Evolutionary conservation across 1,140 invertebrate genomes (phyloP).

Genomic region (Drosophila equinoxialis): DNA sequence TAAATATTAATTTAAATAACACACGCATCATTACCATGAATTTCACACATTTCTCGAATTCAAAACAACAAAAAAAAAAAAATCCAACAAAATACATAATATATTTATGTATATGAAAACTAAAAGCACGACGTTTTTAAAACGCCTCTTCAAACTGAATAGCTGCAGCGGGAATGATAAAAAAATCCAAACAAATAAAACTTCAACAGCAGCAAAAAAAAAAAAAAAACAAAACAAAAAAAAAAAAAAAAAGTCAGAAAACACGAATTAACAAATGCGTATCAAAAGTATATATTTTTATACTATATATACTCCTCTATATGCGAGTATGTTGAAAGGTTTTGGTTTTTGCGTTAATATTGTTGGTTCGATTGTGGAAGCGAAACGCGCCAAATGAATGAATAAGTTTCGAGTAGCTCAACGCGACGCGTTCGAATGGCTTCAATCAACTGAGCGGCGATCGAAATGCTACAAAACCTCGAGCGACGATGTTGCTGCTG

Average conservation of each 20-base stretch:
- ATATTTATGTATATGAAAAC: not conserved
- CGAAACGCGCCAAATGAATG: slow-evolving; percentile 46
- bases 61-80: slow-evolving; percentile 17
- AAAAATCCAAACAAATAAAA: not conserved
- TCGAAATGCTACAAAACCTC: slow-evolving; percentile 56
- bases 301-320: not conserved
- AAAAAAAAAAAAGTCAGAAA: slow-evolving; percentile 11
- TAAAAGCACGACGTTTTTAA: not conserved
- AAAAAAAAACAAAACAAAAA: not conserved
- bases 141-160: not conserved
- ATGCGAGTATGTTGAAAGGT: slow-evolving; percentile 23
- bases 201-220: not conserved
- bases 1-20: slow-evolving; percentile 25
- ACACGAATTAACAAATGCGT: slow-evolving; percentile 2
- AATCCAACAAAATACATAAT: slow-evolving; percentile 5
- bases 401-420: slow-evolving; percentile 39
- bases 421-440: slow-evolving; percentile 71
- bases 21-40: slow-evolving; percentile 40
- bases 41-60: slow-evolving; percentile 26
- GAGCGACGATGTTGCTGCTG: slow-evolving; percentile 20
- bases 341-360: slow-evolving; percentile 3
- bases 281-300: not conserved
- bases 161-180: too few relatives aligned
- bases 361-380: not conserved
- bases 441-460: slow-evolving; percentile 79